Base-by-base conservation (phyloP, 2,888 invertebrate genomes). In the Scaptomyza polygonia region DNA sequence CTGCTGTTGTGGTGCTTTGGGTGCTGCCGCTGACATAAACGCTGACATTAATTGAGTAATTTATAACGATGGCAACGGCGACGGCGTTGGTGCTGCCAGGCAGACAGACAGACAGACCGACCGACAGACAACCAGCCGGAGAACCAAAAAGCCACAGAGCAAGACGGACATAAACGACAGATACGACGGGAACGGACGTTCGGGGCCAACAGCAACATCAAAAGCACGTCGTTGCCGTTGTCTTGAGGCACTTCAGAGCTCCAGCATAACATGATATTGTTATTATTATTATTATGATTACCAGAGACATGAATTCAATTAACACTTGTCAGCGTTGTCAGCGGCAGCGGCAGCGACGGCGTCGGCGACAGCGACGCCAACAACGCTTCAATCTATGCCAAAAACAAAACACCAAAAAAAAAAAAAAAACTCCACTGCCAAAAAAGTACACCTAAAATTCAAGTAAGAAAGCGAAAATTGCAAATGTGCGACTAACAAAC, bases 251-350 rank as follows among this genome's bases (percentile, higher is more conserved):
- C 81, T 84, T 81, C 55, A 78, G 47, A 32, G 61, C 63, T 69
- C 72, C 65, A 67, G 81, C 77, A 86, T 68, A 83, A 84, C 84
- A 84, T 84, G 84, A 84, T 85, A 88, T 85, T 87, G 84, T 85
- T 85, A 85, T 89, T 90, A 90, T 89, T 90, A 90, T 89, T 90
- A 90, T 90, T 89, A 89, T 90, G 89, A 90, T 90, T 90, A 90
- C 88, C 88, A 77, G 89, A 87, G 89, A 89, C 90, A 90, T 90
- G 90, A 90, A 90, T 90, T 90, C 89, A 90, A 90, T 90, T 90
- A 90, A 90, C 89, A 90, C 89, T 90, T 90, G 90, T 88, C 90
- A 89, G 89, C 59, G 77, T 70, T 84, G 85, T 85, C 88, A 86
- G 82, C 72, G 64, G 64, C 76, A 58, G 54, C 63, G 51, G 45